These are phyloP conservation scores for Leptinotarsa rubiginosa DNA, from an alignment of 2,888 invertebrate species.

Conservation along the genomic window DNA sequence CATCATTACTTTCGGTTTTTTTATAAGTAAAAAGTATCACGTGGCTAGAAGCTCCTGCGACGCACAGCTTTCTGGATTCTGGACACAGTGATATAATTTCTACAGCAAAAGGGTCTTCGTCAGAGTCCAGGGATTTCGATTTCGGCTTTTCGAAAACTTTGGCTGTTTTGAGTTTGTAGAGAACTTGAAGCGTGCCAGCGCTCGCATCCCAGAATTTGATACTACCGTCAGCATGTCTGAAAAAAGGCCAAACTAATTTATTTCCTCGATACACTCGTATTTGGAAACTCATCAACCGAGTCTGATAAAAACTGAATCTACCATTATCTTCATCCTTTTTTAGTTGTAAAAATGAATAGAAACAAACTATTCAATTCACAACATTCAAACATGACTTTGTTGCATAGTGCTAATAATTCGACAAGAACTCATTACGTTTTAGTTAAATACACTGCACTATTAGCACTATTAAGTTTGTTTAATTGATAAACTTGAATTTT, in stretches of 20 bases:
- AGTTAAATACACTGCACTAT: too few species aligned
- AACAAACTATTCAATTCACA: too few species aligned
- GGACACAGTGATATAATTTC: constrained; percentile 92
- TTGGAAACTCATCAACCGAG: too few species aligned
- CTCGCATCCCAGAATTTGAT: constrained; percentile 99
- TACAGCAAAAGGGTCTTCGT: constrained; percentile 91
- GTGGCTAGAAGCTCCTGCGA: constrained; percentile 93
- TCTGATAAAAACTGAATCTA: too few species aligned
- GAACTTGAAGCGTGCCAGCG: constrained; percentile 93
- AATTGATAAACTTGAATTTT: too few species aligned
- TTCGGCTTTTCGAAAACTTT: constrained; percentile 87
- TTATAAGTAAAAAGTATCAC: constrained; percentile 96
- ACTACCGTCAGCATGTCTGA: constrained; percentile 96
- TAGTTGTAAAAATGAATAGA: too few species aligned
- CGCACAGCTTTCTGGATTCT: constrained; percentile 89
- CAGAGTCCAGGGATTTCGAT: constrained; percentile 73
- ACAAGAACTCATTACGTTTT: too few species aligned
- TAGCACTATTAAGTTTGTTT: too few species aligned
- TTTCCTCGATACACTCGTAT: too few species aligned
- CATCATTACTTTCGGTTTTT: constrained; percentile 87
- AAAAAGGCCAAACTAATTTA: not conserved
- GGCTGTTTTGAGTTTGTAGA: constrained; percentile 97
- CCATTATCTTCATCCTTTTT: too few species aligned
- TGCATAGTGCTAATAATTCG: too few species aligned
- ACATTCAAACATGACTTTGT: too few species aligned